Base-by-base conservation (phyloP, 2,113 vertebrate genomes). In the Mormyrus lacerda region DNA sequence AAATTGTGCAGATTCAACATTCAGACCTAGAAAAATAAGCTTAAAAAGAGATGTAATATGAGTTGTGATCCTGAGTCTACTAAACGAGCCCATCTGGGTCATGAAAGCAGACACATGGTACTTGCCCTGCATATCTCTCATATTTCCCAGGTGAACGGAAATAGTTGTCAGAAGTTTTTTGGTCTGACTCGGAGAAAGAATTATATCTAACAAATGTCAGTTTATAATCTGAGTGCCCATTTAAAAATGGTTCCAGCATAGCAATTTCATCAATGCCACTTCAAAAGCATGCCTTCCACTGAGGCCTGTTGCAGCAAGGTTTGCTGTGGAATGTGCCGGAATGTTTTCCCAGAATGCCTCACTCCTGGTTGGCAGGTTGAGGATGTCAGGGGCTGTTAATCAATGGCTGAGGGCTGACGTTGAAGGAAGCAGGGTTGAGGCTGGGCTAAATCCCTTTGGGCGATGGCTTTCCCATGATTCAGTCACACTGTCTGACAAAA, bases 301-400 rank as follows among this genome's bases (percentile, higher is more conserved):
- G 55, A 73, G 58, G 42, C 89, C 83, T 89, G 89, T 87, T 42
- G 15, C 84, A 42, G 89, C 84, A 89, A 39, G 31, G 85, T 11
- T 51, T 35, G 48, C 50, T 55, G 48, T 84, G 58, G 83, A 89
- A 69, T 61, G 89, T 89, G 85, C 84, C 45, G 27, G 83, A 73
- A 87, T 42, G 17, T 89, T 69, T 69, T 89, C 89, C 89, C 89
- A 87, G 89, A 48, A 87, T 87, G 11, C 44, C 44, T n/a, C 83
- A 31, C 89, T 69, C 55, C 45, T 17, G 19, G 39, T 65, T 85
- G 53, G 51, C 51, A 89, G 82, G 89, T 85, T 65, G 42, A 65
- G 42, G 58, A 44, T 19, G 58, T 89, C 83, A 87, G 58, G 58
- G 47, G 42, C 58, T 86, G 89, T 87, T 89, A 89, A 86, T 86